Percentiles rank a stretch among this genome's conserved stretches.
Conservation (phyloP, 2,113 vertebrate genomes). For the Barbus barbus region DNA sequence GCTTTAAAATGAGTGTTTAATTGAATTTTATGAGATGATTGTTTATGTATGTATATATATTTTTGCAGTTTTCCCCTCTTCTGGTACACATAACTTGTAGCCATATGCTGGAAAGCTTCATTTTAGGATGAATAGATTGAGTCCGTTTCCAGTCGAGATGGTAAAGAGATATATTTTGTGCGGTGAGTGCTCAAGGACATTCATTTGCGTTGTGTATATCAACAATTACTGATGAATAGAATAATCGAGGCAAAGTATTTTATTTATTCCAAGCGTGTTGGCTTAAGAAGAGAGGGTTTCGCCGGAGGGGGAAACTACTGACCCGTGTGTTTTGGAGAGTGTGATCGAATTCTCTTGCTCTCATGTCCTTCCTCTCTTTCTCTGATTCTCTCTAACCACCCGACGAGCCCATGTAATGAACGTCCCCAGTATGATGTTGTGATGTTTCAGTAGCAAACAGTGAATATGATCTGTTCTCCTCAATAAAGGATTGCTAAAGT, state of each 20-base stretch:
- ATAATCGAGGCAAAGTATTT: slow-evolving; percentile 83
- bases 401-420: slow-evolving; percentile 81
- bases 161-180: slow-evolving; percentile 58
- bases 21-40: slow-evolving; percentile 45
- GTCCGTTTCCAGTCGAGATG: slow-evolving; percentile 46
- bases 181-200: slow-evolving; percentile 72
- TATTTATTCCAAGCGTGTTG: slow-evolving; percentile 89
- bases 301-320: slow-evolving; percentile 45
- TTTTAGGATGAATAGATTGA: slow-evolving; percentile 58
- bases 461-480: slow-evolving; percentile 83
- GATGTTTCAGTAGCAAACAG: slow-evolving; percentile 89
- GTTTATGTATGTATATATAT: slow-evolving; percentile 52
- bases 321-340: slow-evolving; percentile 43
- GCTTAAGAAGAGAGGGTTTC: slow-evolving; percentile 74
- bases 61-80: slow-evolving; percentile 64
- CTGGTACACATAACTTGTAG: slow-evolving; percentile 68
- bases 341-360: slow-evolving; percentile 15
- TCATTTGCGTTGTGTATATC: slow-evolving; percentile 78
- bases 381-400: slow-evolving; percentile 72
- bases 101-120: slow-evolving; percentile 71
- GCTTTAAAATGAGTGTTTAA: slow-evolving; percentile 55
- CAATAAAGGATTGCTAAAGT: slow-evolving; percentile 87
- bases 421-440: slow-evolving; percentile 87
- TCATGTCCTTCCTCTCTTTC: slow-evolving; percentile 22
- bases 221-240: slow-evolving; percentile 77